phyloP scores from a whole-genome alignment of 2,888 invertebrate genomes.

The Brassicogethes aeneus region DNA sequence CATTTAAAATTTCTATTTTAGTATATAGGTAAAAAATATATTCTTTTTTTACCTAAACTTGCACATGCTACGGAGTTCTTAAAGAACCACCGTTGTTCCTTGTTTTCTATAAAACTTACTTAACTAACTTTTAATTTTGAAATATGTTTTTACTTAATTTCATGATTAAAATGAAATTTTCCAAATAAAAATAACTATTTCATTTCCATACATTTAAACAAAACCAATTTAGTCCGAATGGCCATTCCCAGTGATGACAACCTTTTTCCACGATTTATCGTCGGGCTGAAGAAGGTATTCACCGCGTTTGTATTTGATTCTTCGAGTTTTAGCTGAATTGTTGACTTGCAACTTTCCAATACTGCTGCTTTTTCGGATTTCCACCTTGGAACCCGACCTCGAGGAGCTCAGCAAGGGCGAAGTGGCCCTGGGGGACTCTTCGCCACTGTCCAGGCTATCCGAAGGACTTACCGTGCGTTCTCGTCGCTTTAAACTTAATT shows the following conservation, averaged over 20 bases:
- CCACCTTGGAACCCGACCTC: constrained; percentile 28
- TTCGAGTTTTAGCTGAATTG: constrained; percentile 19
- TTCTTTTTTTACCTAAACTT: no score
- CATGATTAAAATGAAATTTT: no score
- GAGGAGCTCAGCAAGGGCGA: constrained; percentile 48
- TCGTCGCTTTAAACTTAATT: constrained; percentile 60
- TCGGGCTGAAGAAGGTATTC: constrained; percentile 30
- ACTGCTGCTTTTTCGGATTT: constrained; percentile 39
- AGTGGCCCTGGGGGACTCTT: constrained; percentile 56
- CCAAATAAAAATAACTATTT: no score
- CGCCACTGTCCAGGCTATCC: constrained; percentile 44
- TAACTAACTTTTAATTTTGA: constrained; percentile 1
- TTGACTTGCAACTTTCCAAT: constrained; percentile 33
- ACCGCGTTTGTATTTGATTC: constrained; percentile 29
- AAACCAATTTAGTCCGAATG: constrained; percentile 33
- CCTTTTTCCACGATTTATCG: constrained; percentile 30
- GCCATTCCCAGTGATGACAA: constrained; percentile 32
- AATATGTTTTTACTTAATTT: constrained; percentile 3
- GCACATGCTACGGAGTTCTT: no score
- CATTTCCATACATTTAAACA: no score
- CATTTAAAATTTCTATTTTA: no score
- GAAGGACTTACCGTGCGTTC: constrained; percentile 47
- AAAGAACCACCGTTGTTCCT: no score
- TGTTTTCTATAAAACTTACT: no score
- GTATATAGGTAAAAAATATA: no score